Evolutionary conservation across 2,888 invertebrate genomes (phyloP).

Genomic region (Sinotaia quadrata): DNA sequence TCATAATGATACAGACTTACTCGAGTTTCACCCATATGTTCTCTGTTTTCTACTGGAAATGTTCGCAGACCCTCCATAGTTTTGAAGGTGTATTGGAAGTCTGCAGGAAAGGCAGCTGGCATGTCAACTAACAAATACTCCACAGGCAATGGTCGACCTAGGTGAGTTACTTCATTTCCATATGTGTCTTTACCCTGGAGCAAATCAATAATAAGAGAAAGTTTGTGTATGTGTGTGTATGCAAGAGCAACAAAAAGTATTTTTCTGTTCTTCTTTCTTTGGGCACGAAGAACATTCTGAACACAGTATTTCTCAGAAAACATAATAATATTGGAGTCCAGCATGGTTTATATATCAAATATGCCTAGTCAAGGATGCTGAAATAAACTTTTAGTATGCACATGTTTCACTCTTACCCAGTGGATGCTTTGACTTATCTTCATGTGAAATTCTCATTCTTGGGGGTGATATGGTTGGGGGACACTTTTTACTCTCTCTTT

Average conservation of each 20-base stretch:
- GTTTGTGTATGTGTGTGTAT: not conserved
- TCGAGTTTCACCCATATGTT: constrained; percentile 71
- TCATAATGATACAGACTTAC: constrained; percentile 50
- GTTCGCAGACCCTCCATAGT: constrained; percentile 74
- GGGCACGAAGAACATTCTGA: no score
- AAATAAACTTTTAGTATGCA: no score
- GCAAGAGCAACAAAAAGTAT: not conserved
- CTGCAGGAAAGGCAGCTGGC: constrained; percentile 91
- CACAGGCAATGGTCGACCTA: constrained; percentile 94
- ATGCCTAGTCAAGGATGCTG: no score
- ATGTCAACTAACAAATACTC: constrained; percentile 98
- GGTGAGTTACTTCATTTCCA: constrained; percentile 94
- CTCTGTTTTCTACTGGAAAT: constrained; percentile 88
- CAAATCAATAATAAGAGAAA: not conserved
- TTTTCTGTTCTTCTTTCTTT: no score
- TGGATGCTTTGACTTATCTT: no score
- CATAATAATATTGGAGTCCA: no score
- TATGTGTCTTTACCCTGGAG: constrained; percentile 95
- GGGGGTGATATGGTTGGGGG: no score
- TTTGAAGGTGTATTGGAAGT: constrained; percentile 84
- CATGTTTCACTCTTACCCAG: no score
- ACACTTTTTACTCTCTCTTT: no score
- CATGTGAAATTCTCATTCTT: no score
- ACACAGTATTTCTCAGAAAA: no score
- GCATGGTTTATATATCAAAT: no score